These are phyloP conservation scores for Xerus rutilus DNA, from an alignment of 2,797 vertebrate species.

Conservation along the genomic window DNA sequence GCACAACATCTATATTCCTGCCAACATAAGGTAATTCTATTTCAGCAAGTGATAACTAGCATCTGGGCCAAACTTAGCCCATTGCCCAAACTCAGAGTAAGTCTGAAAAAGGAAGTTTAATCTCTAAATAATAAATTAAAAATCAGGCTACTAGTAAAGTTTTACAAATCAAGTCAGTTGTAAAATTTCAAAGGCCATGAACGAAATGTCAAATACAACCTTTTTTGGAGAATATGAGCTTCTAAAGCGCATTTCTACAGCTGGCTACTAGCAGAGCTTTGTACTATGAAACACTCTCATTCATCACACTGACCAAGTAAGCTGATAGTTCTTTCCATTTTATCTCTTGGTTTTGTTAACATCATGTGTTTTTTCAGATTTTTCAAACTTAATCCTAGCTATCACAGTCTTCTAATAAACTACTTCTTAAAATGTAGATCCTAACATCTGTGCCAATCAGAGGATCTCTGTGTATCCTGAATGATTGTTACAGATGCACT, in stretches of 20 bases:
- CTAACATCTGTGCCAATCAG: background rate
- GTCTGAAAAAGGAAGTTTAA: background rate
- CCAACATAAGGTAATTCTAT: background rate
- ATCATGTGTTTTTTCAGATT: background rate
- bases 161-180: background rate
- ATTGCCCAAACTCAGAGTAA: rapidly evolving
- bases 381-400: background rate
- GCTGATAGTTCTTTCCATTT: background rate
- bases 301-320: background rate
- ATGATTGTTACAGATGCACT: background rate
- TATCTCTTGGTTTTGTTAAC: background rate
- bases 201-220: background rate
- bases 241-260: background rate
- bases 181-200: background rate
- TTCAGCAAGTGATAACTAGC: background rate
- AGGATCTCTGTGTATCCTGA: background rate
- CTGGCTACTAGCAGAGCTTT: background rate
- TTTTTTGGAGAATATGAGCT: background rate
- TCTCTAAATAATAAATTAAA: background rate
- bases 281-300: background rate
- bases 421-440: background rate
- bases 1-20: background rate
- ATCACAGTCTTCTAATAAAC: background rate
- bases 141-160: background rate
- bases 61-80: background rate